Conservation (phyloP, 2,797 vertebrate genomes). For the Knipowitschia caucasica region DNA sequence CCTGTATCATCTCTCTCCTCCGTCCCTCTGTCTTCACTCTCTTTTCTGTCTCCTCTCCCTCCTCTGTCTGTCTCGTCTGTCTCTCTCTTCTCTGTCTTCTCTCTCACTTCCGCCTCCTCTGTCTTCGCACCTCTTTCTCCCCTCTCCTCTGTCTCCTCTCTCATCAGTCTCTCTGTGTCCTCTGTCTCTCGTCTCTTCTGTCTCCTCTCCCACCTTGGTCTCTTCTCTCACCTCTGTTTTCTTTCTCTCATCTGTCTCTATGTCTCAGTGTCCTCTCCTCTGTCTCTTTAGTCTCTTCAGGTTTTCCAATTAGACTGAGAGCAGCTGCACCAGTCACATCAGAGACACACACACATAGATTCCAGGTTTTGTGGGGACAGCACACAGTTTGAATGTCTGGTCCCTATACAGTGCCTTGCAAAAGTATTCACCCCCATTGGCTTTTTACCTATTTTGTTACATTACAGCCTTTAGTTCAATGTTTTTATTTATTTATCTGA, state of each 20-base stretch:
- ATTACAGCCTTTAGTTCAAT: too few relatives aligned
- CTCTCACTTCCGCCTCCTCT: background rate
- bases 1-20: too few relatives aligned
- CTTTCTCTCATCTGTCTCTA: background rate
- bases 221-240: background rate
- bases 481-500: too few relatives aligned
- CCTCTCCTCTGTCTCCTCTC: background rate
- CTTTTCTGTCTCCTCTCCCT: background rate
- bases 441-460: too few relatives aligned
- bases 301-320: background rate
- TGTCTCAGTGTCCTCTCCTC: background rate
- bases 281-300: background rate
- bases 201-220: background rate
- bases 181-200: background rate
- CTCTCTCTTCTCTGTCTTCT: background rate
- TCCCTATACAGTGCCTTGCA: too few relatives aligned
- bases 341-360: background rate
- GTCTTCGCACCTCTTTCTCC: background rate
- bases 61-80: background rate
- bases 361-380: too few relatives aligned
- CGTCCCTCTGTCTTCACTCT: background rate
- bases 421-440: too few relatives aligned
- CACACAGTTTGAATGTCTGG: too few relatives aligned
- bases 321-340: background rate
- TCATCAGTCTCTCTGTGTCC: too few relatives aligned